Conservation (phyloP, 2,888 invertebrate genomes). For the Nudaria mundana region DNA sequence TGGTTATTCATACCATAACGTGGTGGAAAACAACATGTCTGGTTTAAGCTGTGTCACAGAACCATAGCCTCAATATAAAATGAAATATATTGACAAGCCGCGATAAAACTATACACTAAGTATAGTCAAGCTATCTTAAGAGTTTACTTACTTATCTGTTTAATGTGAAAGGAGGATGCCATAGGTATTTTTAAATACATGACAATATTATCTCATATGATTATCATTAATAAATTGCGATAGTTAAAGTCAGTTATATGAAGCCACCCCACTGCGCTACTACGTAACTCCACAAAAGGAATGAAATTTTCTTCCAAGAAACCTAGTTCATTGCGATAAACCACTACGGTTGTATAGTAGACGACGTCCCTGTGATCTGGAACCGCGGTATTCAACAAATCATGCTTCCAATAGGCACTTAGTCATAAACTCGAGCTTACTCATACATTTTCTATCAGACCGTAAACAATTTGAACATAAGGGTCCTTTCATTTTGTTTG, state of each 20-base stretch:
- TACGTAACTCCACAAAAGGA: background rate
- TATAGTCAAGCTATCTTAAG: too few relatives aligned
- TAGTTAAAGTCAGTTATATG: background rate
- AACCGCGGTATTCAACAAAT: conserved; percentile 23
- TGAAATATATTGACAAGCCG: too few relatives aligned
- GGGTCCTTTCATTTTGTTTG: conserved; percentile 32
- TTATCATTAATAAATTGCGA: background rate
- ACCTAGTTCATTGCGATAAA: conserved; percentile 15
- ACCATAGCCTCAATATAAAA: too few relatives aligned
- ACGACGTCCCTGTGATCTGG: conserved; percentile 25
- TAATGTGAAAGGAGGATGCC: too few relatives aligned
- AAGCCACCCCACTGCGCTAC: background rate
- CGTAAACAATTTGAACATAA: conserved; percentile 37
- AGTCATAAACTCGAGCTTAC: conserved; percentile 33
- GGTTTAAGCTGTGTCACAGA: too few relatives aligned
- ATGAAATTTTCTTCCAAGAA: conserved; percentile 4
- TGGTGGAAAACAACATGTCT: too few relatives aligned
- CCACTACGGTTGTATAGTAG: conserved; percentile 11
- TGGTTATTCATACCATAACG: too few relatives aligned
- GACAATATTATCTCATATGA: too few relatives aligned
- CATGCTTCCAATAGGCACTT: conserved; percentile 17
- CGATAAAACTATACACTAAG: too few relatives aligned
- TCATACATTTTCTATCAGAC: conserved; percentile 36
- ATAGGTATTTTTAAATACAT: too few relatives aligned
- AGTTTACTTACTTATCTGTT: too few relatives aligned